Evolutionary conservation across 2,113 vertebrate species (phyloP).

Genomic region (Chionis minor): DNA sequence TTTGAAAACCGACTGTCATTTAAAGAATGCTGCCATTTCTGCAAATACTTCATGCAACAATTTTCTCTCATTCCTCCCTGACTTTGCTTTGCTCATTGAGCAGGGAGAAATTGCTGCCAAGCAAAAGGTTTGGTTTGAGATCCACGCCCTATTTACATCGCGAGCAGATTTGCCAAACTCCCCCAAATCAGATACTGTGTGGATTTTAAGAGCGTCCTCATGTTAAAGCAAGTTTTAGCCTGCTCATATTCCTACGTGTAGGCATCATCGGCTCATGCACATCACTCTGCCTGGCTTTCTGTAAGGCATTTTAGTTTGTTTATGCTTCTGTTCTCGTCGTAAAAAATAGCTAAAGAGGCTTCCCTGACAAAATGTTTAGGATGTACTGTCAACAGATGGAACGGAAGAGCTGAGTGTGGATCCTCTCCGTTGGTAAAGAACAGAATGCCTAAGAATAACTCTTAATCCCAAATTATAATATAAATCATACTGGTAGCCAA

Average conservation of each 20-base stretch:
- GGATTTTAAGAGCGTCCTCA: background rate
- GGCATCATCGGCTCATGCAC: rapidly evolving
- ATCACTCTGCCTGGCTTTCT: background rate
- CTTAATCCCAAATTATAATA: background rate
- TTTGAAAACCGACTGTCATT: background rate
- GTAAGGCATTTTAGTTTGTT: background rate
- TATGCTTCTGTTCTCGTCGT: background rate
- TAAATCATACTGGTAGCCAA: background rate
- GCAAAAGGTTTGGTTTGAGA: background rate
- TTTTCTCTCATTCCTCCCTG: background rate
- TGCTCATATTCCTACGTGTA: rapidly evolving
- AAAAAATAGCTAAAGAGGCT: background rate
- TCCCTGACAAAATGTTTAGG: background rate
- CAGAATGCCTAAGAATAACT: background rate
- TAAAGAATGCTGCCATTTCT: background rate
- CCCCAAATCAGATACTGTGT: too few species aligned
- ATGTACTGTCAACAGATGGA: background rate
- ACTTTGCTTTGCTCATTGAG: background rate
- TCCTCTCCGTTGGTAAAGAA: background rate
- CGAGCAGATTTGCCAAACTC: rapidly evolving
- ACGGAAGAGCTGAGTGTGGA: background rate
- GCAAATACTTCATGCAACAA: background rate
- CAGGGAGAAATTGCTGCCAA: background rate
- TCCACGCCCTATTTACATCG: rapidly evolving
- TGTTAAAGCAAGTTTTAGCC: background rate